These are phyloP conservation scores for Dendrophyllia cribrosa DNA, from an alignment of 64 coral and sea anemone species.

Conservation along the genomic window DNA sequence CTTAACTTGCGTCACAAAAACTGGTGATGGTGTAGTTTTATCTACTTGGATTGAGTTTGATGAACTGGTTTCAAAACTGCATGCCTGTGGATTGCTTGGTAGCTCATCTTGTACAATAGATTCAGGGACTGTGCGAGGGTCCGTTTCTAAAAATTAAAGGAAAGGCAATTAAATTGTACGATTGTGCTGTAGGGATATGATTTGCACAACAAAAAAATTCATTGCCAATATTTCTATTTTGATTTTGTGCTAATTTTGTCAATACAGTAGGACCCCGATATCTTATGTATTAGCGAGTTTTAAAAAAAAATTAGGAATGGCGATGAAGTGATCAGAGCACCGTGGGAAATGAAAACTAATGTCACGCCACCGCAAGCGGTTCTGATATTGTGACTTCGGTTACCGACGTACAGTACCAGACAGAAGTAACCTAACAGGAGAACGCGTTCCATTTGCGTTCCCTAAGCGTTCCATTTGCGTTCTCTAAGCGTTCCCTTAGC, in stretches of 20 bases:
- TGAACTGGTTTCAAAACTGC: slow-evolving; percentile 8
- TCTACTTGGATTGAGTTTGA: slow-evolving; percentile 8
- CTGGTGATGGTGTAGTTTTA: slow-evolving; percentile 2
- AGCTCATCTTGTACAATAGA: not conserved
- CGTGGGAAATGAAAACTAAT: not conserved
- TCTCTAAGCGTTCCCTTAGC: no score
- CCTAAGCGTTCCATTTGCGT: no score
- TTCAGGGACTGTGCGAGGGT: not conserved
- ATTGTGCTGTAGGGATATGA: no score
- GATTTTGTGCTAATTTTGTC: no score
- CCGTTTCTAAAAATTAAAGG: slow-evolving; percentile 8
- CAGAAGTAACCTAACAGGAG: no score
- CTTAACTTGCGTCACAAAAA: not conserved
- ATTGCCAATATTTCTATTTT: no score
- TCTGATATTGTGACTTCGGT: slow-evolving; percentile 2
- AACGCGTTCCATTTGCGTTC: no score
- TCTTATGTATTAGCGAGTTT: no score
- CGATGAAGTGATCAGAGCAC: no score
- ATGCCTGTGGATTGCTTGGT: not conserved
- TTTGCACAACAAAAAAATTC: no score
- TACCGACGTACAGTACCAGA: not conserved
- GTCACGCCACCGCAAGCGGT: not conserved
- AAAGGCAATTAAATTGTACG: not conserved
- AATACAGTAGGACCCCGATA: no score
- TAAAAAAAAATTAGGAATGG: no score